Conservation (phyloP, 2,113 vertebrate genomes). For the Atlantisia rogersi region DNA sequence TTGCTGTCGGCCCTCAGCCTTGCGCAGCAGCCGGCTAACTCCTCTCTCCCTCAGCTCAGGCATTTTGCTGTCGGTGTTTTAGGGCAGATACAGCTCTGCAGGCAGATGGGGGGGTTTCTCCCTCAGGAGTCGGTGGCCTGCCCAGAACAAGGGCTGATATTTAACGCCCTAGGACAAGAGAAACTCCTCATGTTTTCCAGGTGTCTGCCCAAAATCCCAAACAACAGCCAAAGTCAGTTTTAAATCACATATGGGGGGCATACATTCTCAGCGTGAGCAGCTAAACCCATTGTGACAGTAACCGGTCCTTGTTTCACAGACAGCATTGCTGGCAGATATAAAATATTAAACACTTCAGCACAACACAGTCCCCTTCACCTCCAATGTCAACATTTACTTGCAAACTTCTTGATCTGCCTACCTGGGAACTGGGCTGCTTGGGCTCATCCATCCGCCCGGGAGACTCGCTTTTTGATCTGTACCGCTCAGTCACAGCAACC, state of each 20-base stretch:
- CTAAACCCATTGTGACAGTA: not conserved
- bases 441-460: constrained; percentile 90
- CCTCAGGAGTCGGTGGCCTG: constrained; percentile 25
- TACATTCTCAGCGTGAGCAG: not conserved
- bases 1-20: not conserved
- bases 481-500: constrained; percentile 87
- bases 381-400: not conserved
- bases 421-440: constrained; percentile 87
- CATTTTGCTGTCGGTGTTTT: not conserved
- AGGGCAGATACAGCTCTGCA: not conserved
- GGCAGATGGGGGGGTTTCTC: not conserved
- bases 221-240: not conserved
- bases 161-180: not conserved
- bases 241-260: fast-evolving
- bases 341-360: not conserved
- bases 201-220: not conserved
- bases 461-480: constrained; percentile 94
- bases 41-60: constrained; percentile 25
- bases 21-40: not conserved
- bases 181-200: constrained; percentile 3
- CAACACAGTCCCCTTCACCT: not conserved
- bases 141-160: not conserved
- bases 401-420: constrained; percentile 51
- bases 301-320: not conserved
- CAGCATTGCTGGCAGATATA: not conserved